Evolutionary conservation across 2,888 invertebrate species (phyloP).

Genomic region (Yponomeuta sedellus): DNA sequence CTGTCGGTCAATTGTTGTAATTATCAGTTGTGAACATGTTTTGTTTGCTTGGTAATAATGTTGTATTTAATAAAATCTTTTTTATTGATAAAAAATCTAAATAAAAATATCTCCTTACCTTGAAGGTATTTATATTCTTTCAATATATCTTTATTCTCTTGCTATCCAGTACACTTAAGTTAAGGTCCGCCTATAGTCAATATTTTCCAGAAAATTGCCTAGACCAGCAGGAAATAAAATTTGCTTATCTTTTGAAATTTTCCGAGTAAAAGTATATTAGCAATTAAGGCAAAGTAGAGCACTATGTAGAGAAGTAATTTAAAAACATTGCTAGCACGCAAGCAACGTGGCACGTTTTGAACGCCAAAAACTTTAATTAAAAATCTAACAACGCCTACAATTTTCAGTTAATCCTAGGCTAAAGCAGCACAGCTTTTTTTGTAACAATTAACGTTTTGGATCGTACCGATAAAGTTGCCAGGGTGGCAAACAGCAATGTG

Average conservation of each 20-base stretch:
- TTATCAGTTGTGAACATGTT: too few relatives aligned
- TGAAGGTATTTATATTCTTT: too few relatives aligned
- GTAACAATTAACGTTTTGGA: neutral
- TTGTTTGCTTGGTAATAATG: too few relatives aligned
- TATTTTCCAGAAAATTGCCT: neutral
- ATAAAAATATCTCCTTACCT: too few relatives aligned
- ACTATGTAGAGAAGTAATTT: slow-evolving; percentile 8
- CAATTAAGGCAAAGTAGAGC: slow-evolving; percentile 11
- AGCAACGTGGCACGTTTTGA: slow-evolving; percentile 6
- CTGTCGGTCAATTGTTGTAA: too few relatives aligned
- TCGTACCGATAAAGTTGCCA: neutral
- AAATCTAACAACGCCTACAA: slow-evolving; percentile 8
- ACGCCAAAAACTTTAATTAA: slow-evolving; percentile 12
- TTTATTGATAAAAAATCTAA: too few relatives aligned
- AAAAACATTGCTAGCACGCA: slow-evolving; percentile 9
- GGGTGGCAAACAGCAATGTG: slow-evolving; percentile 11
- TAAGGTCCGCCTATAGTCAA: too few relatives aligned
- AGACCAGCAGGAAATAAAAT: neutral
- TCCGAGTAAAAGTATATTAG: neutral
- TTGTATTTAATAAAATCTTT: too few relatives aligned
- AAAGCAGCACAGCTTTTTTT: neutral
- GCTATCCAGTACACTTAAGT: too few relatives aligned
- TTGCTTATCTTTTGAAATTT: neutral
- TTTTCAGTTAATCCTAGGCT: slow-evolving; percentile 2
- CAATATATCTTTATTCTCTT: too few relatives aligned